Conservation (phyloP, 2,113 vertebrate species). For the Rhabdornis inornatus region DNA sequence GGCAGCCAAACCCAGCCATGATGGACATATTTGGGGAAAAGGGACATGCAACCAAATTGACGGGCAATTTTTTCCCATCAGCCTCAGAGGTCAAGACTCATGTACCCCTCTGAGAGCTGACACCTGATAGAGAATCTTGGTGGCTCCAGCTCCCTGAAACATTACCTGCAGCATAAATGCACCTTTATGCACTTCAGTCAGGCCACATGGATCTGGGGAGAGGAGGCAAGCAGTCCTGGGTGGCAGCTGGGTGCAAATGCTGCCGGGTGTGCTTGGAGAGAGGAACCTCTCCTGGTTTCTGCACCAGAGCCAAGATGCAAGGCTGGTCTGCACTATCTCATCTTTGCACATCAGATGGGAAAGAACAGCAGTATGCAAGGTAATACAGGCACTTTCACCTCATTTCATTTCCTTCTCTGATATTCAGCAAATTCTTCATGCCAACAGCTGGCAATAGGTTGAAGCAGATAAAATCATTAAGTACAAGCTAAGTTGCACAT, state of each 20-base stretch:
- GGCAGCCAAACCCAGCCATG: background rate
- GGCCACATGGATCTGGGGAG: background rate
- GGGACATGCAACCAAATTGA: background rate
- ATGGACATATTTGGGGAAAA: background rate
- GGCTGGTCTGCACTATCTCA: background rate
- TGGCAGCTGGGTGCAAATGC: background rate
- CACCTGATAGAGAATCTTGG: background rate
- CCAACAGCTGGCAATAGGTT: background rate
- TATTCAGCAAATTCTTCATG: background rate
- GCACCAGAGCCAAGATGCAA: background rate
- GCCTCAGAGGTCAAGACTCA: accelerated
- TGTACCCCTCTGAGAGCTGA: background rate
- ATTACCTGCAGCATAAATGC: background rate
- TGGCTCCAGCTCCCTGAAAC: background rate
- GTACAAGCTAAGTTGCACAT: background rate
- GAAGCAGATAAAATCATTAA: background rate
- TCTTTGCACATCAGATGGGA: background rate
- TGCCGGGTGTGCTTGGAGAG: accelerated
- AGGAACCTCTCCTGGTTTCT: background rate
- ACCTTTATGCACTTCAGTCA: background rate
- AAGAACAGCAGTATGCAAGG: background rate
- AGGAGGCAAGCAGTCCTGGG: accelerated
- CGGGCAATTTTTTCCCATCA: background rate
- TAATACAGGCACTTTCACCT: background rate
- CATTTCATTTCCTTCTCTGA: background rate